phyloP scores from a whole-genome alignment of 2,888 invertebrate genomes.

The Pyrrhosoma nymphula region DNA sequence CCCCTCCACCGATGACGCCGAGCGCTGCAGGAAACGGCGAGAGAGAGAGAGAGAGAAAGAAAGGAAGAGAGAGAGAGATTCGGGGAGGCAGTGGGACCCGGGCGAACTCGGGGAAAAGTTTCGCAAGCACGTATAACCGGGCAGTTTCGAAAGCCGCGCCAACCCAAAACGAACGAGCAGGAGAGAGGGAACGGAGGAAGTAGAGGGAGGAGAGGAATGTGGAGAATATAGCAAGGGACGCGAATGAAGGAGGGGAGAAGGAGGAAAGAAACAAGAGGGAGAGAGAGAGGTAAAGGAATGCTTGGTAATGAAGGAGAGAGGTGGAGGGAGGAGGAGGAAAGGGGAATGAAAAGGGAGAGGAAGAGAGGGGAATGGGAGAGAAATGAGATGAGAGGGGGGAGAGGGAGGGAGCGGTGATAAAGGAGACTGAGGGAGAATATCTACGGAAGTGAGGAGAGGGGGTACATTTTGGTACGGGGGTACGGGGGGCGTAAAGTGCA shows the following conservation, averaged over 20 bases:
- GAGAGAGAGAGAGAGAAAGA: background rate
- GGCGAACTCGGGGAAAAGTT: background rate
- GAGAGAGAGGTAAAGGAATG: too few relatives aligned
- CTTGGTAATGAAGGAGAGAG: too few relatives aligned
- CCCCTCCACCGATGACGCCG: background rate
- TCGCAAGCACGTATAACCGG: background rate
- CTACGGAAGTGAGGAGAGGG: background rate
- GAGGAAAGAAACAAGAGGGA: conserved; percentile 8
- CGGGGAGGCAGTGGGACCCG: background rate
- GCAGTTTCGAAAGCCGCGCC: background rate
- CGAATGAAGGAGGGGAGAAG: background rate
- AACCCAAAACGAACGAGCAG: background rate
- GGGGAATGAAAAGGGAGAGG: conserved; percentile 48
- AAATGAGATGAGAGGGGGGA: conserved; percentile 69
- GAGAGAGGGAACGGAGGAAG: background rate
- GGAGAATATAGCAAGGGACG: background rate
- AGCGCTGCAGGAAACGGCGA: background rate
- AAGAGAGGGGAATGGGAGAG: conserved; percentile 70
- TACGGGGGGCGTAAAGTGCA: background rate
- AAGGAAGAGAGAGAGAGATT: background rate
- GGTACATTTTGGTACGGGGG: background rate
- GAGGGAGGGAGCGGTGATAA: conserved; percentile 71
- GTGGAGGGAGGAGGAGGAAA: background rate
- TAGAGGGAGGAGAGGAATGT: background rate
- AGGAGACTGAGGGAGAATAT: conserved; percentile 70